Base-by-base conservation (phyloP, 1,140 invertebrate genomes). In the Trypoxylus dichotomus region DNA sequence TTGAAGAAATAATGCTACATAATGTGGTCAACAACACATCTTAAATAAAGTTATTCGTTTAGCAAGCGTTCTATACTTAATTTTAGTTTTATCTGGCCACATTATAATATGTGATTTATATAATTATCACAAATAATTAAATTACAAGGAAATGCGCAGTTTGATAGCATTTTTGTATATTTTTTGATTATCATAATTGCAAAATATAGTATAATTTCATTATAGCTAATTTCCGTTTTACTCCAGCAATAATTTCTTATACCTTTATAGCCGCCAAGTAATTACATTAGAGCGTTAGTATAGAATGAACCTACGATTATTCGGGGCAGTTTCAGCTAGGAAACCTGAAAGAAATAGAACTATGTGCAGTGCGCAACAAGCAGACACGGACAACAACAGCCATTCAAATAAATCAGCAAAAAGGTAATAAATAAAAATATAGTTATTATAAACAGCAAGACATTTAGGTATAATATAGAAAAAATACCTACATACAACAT, bases 351-450 rank as follows among this genome's bases (percentile, higher is more conserved):
- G 8, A 24, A 68, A 68, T 27, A 68, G 24, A 68, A 68, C 60
- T 68, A 68, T 68, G 21, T 68, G 60, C 60, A 68, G 60, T 68
- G 60, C 60, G 60, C 60, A 68, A 68, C 60, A 68, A 68, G 60
- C 60, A 68, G 60, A 68, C 60, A 68, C 60, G 60, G 60, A 68
- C 60, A 68, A 68, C 24, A 68, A 13, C 60, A 68, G 60, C 60
- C 60, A 27, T 27, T 10, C 27, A 19, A 24, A 68, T 24, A 68
- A 25, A 68, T 8, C 21, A 68, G 24, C 21, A 68, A 8, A 68
- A 68, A 24, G 27, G 21, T 68, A 68, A 68, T 29, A 68, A 68
- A 68, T 24, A 68, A 68, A 68, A 68, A 27, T 13, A 68, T 24
- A 15, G n/a, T n/a, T n/a, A 68, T 25, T 10, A 29, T 27, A 3